Base-by-base conservation (phyloP, 37 sponge, comb jelly and placozoan genomes). In the Cladorhizidae sp. region DNA sequence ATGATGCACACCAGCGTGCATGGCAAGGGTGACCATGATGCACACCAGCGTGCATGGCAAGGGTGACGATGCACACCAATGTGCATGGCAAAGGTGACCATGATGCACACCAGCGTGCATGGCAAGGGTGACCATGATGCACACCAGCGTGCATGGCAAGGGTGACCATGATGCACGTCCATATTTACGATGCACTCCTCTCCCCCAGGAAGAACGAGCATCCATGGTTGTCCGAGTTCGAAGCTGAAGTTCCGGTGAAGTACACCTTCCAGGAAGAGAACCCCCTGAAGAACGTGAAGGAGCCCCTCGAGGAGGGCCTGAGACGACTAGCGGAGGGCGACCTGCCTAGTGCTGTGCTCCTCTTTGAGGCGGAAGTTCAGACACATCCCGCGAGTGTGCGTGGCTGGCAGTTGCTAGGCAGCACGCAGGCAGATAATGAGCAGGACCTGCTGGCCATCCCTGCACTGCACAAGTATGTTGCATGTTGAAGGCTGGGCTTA, bases 371-470 rank as follows among this genome's bases (percentile, higher is more conserved):
- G 35, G 91, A 83, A 42, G 83, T 87, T 15, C 76, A 88, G 62
- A 72, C 72, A 26, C n/a, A 51, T 70, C 86, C 79, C 7, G 79
- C 57, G 14, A 72, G 73, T 59, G 72, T 77, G 36, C 43, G 64
- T 70, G 95, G 91, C 0, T 94, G 95, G 95, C 88, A 88, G 71
- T 90, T 84, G 58, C 75, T 96, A 33, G 96, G 96, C 0, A 87
- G 83, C 17, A 90, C 83, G 40, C 96, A 96, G 65, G 95, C 95
- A 26, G 83, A 95, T 72, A 97, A 95, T 83, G 98, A 97, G 57
- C 93, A 94, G 52, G 98, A 97, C 22, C 5, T 78, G 1, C 49
- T 73, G 18, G 95, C 98, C 59, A 95, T 97, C 59, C 79, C 93
- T 70, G 98, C 98, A 11, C 89, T 97, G 18, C 50, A 77, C n/a